Base-by-base conservation (phyloP, 2,888 invertebrate genomes). In the Drosophila hamatofila region DNA sequence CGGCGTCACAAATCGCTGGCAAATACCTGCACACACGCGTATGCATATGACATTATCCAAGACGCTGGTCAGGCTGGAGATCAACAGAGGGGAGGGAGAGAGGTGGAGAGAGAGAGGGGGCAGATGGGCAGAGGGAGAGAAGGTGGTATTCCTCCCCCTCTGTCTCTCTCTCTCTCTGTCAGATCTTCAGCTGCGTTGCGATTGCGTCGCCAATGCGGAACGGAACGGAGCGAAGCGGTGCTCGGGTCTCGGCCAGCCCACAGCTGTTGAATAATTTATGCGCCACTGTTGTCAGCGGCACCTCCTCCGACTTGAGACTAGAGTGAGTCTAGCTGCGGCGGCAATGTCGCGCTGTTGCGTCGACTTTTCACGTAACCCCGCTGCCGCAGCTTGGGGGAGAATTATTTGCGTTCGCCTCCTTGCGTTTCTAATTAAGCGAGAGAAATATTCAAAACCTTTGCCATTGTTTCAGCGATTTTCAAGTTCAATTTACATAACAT, bases 381-480 rank as follows among this genome's bases (percentile, higher is more conserved):
- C 23, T 30, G 30, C 30, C 7, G 23, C 58, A 14, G 54, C 52
- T 57, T 21, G 49, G 55, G 51, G 58, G 78, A 88, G 83, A 85
- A 85, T 76, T 77, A 86, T 85, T 86, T 88, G 83, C 83, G 83
- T 83, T 85, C 55, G 70, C 89, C 88, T 86, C 83, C 88, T 85
- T 88, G 86, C 76, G 83, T 80, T 87, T 90, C 89, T 88, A 84
- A 90, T 90, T 91, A 90, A 91, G 80, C 88, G 80, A 83, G 88
- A 74, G 91, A 91, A 90, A 89, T 90, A 90, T 88, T 90, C 88
- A 88, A 91, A 90, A 89, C 76, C 80, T 83, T 87, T 83, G 81
- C 91, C 80, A 90, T 90, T 90, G 89, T 90, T 84, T 83, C 75
- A 78, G 74, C 74, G 73, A 77, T 85, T 86, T 85, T 89, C 86